Conservation (phyloP, 2,888 invertebrate genomes). For the Meteorus colon region DNA sequence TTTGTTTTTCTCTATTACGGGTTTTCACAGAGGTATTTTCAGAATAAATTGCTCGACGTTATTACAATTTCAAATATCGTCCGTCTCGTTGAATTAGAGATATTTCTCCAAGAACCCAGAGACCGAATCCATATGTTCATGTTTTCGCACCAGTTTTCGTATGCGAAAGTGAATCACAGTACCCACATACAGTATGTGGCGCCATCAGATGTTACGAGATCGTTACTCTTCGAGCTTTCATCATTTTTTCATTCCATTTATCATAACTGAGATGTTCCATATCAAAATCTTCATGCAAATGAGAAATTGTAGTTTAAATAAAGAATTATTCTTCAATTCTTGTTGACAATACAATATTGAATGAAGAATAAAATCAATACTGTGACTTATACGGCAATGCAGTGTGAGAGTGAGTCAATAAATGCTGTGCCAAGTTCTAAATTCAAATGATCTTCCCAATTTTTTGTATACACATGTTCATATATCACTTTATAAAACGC, state of each 20-base stretch:
- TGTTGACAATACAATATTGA: no score
- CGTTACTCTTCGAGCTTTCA: background rate
- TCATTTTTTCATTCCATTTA: background rate
- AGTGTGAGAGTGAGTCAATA: background rate
- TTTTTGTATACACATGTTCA: background rate
- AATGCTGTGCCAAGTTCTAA: background rate
- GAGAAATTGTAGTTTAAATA: no score
- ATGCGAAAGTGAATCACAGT: background rate
- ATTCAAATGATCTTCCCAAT: background rate
- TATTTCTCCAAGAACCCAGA: conserved; percentile 31
- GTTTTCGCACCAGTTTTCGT: conserved; percentile 32
- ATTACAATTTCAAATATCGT: conserved; percentile 61
- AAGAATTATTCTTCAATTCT: no score
- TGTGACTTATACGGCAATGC: background rate
- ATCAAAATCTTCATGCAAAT: no score
- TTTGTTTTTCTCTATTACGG: background rate
- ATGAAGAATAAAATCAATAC: no score
- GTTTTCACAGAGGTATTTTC: background rate
- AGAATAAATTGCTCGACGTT: conserved; percentile 1
- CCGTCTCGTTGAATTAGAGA: conserved; percentile 61
- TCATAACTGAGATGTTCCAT: background rate
- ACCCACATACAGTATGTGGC: background rate
- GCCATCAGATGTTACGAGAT: background rate
- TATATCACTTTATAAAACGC: background rate
- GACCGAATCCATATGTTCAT: conserved; percentile 18